A percentile compares a stretch with the other conserved stretches of the same genome.
phyloP scores from a whole-genome alignment of 2,888 invertebrate genomes.

The Parnassius orleans region DNA sequence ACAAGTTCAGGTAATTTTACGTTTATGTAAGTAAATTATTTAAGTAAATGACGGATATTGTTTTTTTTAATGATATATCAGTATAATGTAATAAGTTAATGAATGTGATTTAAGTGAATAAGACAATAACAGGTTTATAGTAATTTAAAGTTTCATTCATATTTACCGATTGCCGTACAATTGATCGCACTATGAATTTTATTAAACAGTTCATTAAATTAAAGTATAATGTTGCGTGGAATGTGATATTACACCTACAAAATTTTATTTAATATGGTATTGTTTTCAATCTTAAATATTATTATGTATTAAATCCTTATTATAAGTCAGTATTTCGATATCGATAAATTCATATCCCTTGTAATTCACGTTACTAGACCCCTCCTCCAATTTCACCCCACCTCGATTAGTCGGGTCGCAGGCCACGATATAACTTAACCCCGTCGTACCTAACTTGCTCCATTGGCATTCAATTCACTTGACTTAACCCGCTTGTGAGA shows the following conservation, averaged over 20 bases:
- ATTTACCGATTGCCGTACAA: background rate
- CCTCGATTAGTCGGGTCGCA: constrained; percentile 68
- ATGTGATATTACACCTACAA: too few species aligned
- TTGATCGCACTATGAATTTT: background rate
- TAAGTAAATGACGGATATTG: constrained; percentile 8
- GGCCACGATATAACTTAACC: constrained; percentile 66
- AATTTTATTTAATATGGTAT: too few species aligned
- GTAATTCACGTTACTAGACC: constrained; percentile 44
- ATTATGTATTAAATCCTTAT: too few species aligned
- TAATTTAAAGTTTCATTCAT: constrained; percentile 9
- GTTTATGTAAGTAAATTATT: constrained; percentile 5
- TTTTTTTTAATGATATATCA: too few species aligned
- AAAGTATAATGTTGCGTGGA: background rate
- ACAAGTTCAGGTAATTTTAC: background rate
- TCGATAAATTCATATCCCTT: constrained; percentile 28
- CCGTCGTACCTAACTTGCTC: constrained; percentile 51
- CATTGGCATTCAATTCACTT: constrained; percentile 51
- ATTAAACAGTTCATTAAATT: constrained; percentile 11
- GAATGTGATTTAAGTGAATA: too few species aligned
- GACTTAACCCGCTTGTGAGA: constrained; percentile 28
- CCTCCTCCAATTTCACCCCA: constrained; percentile 48
- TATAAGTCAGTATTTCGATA: constrained; percentile 35
- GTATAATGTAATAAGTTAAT: too few species aligned
- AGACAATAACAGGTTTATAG: too few species aligned
- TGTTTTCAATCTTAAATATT: too few species aligned